Base-by-base conservation (phyloP, 2,113 vertebrate species). In the Casuarius casuarius region DNA sequence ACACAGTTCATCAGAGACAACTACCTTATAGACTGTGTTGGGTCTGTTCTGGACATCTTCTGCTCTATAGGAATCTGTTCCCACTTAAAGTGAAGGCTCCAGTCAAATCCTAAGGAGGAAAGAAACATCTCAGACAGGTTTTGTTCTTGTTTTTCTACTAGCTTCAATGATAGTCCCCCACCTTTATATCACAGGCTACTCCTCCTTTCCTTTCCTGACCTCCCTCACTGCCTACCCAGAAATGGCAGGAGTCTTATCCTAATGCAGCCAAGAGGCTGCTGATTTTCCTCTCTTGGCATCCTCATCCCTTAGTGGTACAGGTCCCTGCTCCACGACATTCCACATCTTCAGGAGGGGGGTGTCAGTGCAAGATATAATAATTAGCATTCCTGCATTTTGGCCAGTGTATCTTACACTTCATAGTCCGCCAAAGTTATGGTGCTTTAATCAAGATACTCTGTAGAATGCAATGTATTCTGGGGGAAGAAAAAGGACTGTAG, bases 81-180 rank as follows among this genome's bases (percentile, higher is more conserved):
- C 99, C 99, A 99, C 93, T 99, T 99, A 93, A 99, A 99, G 95
- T 99, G 99, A 85, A 99, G 98, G 95, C 99, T 99, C 99, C 99
- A 99, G 98, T 99, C 99, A 84, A 99, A 99, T 7, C 99, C 99
- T 99, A 97, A 88, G 77, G 95, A 91, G 72, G 20, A 94, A 88
- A 96, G 78, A 65, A 48, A 14, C 13, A 46, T 1, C 3, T 58
- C 29, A 94, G 26, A 84, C 9, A 8, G 8, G 23, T 77, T 83
- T 87, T 49, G 18, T 38, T 83, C 40, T 1, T 73, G 59, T 26
- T 70, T 59, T 72, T 56, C 67, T 67, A 17, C 14, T 26, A 62
- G 17, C 49, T 89, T 80, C 61, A 63, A 28, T 46, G 10, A 63
- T 3, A 73, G 23, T 13, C 62, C 75, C 75, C 29, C 33, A 72